Conservation (phyloP, 2,888 invertebrate genomes). For the Adelognathus sp. region DNA sequence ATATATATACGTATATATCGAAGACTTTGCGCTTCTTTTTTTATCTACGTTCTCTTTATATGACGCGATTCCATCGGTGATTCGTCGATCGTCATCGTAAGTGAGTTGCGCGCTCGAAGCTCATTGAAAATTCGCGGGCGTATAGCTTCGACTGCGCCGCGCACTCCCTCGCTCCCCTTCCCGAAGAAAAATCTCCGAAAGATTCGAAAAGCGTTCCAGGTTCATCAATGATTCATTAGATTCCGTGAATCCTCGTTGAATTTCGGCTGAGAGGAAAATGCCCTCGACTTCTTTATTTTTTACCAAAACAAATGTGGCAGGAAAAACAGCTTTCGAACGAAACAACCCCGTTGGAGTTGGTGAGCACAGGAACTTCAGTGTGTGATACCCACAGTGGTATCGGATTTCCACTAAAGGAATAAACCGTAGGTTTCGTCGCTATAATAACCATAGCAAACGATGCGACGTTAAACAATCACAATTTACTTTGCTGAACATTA, state of each 20-base stretch:
- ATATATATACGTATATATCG: background rate
- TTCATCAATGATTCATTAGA: constrained; percentile 36
- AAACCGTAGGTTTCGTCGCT: background rate
- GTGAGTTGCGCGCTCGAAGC: background rate
- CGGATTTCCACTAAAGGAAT: no score
- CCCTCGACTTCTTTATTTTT: background rate
- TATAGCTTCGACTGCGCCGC: background rate
- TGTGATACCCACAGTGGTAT: no score
- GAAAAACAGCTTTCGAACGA: background rate
- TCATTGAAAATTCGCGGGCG: constrained; percentile 9
- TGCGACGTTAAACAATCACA: background rate
- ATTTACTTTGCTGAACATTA: background rate
- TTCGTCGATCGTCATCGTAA: constrained; percentile 20
- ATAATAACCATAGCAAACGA: background rate
- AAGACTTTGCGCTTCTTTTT: background rate
- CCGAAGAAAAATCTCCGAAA: background rate
- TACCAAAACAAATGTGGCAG: no score
- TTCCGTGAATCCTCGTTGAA: constrained; percentile 6
- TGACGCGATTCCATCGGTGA: constrained; percentile 8
- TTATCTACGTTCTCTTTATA: background rate
- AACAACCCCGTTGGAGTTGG: no score
- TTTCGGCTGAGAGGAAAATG: background rate
- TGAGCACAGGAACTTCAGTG: no score
- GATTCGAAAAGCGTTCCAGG: constrained; percentile 33
- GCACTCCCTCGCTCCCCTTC: background rate